Percentiles rank a stretch among this genome's conserved stretches.
phyloP scores from a whole-genome alignment of 2,113 vertebrate genomes.

The Sphaerodactylus townsendi region DNA sequence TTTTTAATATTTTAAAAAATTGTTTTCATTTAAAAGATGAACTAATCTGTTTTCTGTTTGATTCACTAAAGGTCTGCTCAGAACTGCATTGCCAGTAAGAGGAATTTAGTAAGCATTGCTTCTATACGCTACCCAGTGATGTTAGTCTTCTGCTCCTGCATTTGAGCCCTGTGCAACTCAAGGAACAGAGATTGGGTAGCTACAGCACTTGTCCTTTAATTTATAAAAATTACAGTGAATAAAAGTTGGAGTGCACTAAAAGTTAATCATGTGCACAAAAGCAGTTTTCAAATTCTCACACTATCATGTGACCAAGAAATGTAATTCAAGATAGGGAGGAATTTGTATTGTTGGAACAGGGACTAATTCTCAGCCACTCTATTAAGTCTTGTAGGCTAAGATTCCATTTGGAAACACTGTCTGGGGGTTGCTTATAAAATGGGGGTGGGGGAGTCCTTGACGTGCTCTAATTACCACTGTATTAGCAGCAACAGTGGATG shows the following conservation, averaged over 20 bases:
- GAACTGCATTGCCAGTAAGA: background rate
- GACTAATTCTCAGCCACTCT: background rate
- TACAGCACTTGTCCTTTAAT: background rate
- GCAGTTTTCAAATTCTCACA: background rate
- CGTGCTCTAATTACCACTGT: no score
- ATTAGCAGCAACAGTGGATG: no score
- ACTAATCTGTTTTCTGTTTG: background rate
- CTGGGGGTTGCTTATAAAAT: no score
- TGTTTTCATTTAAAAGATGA: background rate
- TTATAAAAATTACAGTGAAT: background rate
- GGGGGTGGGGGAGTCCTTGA: no score
- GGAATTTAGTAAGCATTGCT: background rate
- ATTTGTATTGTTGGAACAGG: no score
- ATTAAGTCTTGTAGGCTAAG: background rate
- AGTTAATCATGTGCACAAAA: background rate
- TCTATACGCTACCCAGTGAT: background rate
- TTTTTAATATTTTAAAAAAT: background rate
- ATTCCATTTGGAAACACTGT: background rate
- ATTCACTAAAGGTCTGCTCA: background rate
- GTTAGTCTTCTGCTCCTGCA: background rate
- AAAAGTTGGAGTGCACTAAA: background rate
- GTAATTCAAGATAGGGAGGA: background rate
- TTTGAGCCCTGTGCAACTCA: background rate
- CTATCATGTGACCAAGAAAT: background rate
- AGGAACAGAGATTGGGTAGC: background rate